These are phyloP conservation scores for Drosophila kohkoa DNA, from an alignment of 1,140 invertebrate species.

Conservation along the genomic window DNA sequence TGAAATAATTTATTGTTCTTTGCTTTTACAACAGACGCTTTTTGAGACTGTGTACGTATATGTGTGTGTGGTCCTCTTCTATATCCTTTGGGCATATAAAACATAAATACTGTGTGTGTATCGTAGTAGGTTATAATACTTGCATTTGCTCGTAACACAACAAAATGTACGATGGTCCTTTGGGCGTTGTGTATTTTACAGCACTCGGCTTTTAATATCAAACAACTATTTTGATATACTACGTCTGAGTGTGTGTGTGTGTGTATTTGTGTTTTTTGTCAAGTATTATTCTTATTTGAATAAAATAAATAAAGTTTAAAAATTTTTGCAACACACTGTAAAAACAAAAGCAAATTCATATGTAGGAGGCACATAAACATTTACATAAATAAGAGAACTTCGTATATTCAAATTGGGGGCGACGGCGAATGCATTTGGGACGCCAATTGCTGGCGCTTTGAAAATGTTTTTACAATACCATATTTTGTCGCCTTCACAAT, in stretches of 20 bases:
- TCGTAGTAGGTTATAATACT: not conserved
- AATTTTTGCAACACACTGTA: slow-evolving; percentile 28
- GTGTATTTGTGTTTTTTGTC: not conserved
- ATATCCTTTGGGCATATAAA: slow-evolving; percentile 1
- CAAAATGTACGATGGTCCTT: slow-evolving; percentile 6
- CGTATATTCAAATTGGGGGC: slow-evolving; percentile 16
- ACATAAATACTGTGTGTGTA: not conserved
- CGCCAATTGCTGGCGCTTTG: slow-evolving; percentile 54
- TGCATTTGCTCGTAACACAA: not conserved
- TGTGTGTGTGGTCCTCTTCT: not conserved
- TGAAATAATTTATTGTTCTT: slow-evolving; percentile 16
- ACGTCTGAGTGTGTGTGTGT: slow-evolving; percentile 5
- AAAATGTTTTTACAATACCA: slow-evolving; percentile 81
- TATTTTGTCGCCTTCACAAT: slow-evolving; percentile 49
- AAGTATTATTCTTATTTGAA: slow-evolving; percentile 65
- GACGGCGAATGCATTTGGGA: slow-evolving; percentile 33
- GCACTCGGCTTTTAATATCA: slow-evolving; percentile 33
- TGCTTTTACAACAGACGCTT: slow-evolving; percentile 18
- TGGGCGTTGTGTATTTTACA: slow-evolving; percentile 32
- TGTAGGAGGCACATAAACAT: slow-evolving; percentile 10
- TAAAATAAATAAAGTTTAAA: slow-evolving; percentile 64
- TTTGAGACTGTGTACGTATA: too few relatives aligned
- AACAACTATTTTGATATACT: slow-evolving; percentile 47
- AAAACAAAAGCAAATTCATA: slow-evolving; percentile 37
- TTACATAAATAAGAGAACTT: slow-evolving; percentile 33